Evolutionary conservation across 2,113 vertebrate species (phyloP).

Genomic region (rat (Rattus norvegicus)): GRCr8 NC_086024.1:21242001-21242500

Average conservation of each 20-base stretch:
- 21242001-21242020: not conserved
- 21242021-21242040: not conserved
- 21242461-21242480: not conserved
- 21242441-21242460: not conserved
- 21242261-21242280: constrained; percentile 3
- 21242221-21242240: not conserved
- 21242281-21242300: not conserved
- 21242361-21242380: not conserved
- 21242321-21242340: not conserved
- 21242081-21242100: not conserved
- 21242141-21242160: not conserved
- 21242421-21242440: not conserved
- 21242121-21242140: not conserved
- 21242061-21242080: not conserved
- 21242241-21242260: not conserved
- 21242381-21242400: not conserved
- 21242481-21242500: not conserved
- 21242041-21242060: not conserved
- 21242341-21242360: not conserved
- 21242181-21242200: not conserved
- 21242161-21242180: not conserved
- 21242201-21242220: not conserved
- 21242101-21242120: not conserved
- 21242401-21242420: not conserved
- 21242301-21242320: not conserved